Conservation (phyloP, 2,888 invertebrate genomes). For the Cheilosia scutellata region DNA sequence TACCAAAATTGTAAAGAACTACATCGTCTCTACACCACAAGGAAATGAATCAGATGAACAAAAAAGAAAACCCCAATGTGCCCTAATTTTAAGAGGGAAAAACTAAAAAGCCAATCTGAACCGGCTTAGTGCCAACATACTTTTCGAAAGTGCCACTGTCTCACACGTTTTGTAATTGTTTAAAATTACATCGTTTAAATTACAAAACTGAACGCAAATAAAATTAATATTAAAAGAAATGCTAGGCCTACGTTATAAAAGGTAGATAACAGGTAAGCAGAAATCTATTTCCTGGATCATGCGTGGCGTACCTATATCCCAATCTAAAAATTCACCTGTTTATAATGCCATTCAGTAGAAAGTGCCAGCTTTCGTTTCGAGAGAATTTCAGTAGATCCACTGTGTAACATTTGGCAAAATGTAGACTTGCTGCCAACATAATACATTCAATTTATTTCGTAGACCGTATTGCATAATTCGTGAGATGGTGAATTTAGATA, state of each 20-base stretch:
- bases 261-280: neutral
- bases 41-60: constrained; percentile 8
- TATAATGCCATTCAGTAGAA: neutral
- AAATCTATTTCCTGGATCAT: constrained; percentile 62
- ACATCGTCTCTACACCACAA: neutral
- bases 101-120: constrained; percentile 35
- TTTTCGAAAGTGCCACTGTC: neutral
- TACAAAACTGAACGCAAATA: neutral
- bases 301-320: constrained; percentile 5
- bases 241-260: neutral
- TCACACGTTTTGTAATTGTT: constrained; percentile 29
- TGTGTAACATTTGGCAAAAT: constrained; percentile 45
- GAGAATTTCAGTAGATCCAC: constrained; percentile 1
- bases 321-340: constrained; percentile 51
- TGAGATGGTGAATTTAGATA: constrained; percentile 60
- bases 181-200: constrained; percentile 26
- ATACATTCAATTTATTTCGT: constrained; percentile 37
- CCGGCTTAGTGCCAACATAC: constrained; percentile 46
- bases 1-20: neutral
- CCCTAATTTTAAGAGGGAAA: constrained; percentile 43
- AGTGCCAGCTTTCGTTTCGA: neutral
- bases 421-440: constrained; percentile 50
- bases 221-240: neutral
- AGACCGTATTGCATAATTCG: constrained; percentile 63
- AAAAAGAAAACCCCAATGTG: constrained; percentile 5